phyloP scores from a whole-genome alignment of 2,113 vertebrate species.

The Eupsittula cactorum region DNA sequence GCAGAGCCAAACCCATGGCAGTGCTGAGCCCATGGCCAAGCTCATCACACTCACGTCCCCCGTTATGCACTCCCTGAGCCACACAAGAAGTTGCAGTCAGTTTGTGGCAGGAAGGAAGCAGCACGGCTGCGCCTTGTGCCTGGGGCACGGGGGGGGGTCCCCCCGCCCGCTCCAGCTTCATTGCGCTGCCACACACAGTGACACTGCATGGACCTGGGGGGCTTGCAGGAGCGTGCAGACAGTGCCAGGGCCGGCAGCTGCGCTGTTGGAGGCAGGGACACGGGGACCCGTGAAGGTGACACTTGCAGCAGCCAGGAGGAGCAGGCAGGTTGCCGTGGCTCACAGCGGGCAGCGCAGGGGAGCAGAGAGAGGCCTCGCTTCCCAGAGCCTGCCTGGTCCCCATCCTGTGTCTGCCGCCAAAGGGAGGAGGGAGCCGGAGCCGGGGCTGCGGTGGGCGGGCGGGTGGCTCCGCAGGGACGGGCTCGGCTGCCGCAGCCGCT shows the following conservation, averaged over 20 bases:
- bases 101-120: neutral
- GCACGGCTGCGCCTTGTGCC: neutral
- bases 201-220: fast-evolving
- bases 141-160: neutral
- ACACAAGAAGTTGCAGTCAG: neutral
- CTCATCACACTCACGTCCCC: neutral
- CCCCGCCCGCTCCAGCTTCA: neutral
- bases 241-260: neutral
- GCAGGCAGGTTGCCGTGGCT: fast-evolving
- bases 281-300: neutral
- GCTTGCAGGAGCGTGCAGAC: neutral
- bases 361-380: neutral
- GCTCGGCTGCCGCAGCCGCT: constrained; percentile 49
- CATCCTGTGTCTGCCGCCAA: neutral
- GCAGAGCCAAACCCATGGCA: neutral
- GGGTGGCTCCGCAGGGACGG: neutral
- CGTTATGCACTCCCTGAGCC: neutral
- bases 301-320: neutral
- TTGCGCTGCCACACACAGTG: neutral
- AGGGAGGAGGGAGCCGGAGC: neutral
- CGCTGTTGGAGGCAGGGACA: neutral
- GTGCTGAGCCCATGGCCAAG: neutral
- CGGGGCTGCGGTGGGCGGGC: neutral
- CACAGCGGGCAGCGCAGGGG: neutral
- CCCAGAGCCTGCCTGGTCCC: neutral